A percentile compares a stretch with the other conserved stretches of the same genome.
Evolutionary conservation across 1,140 invertebrate genomes (phyloP).

Genomic region (Neodiprion pinetum): DNA sequence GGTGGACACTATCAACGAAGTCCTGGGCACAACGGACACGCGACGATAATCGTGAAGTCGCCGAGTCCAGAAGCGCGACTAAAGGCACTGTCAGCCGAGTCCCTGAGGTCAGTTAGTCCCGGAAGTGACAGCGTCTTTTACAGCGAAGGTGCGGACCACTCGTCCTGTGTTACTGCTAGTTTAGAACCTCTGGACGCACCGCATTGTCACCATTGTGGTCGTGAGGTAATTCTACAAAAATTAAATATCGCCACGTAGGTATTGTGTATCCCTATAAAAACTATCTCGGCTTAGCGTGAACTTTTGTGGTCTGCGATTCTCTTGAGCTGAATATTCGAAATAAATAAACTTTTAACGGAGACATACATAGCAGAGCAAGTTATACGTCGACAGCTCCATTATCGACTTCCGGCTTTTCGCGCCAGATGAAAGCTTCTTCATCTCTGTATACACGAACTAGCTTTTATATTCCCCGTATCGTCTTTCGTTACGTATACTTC

Average conservation of each 20-base stretch:
- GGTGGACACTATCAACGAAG: constrained; percentile 51
- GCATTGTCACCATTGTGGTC: constrained; percentile 81
- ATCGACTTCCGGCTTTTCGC: constrained; percentile 1
- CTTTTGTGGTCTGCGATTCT: too few relatives aligned
- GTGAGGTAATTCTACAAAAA: constrained; percentile 65
- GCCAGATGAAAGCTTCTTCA: not conserved
- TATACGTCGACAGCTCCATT: not conserved
- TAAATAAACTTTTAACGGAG: not conserved
- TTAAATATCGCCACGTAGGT: constrained; percentile 2
- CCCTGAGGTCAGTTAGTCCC: constrained; percentile 81
- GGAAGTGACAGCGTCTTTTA: constrained; percentile 90
- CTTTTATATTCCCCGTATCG: not conserved
- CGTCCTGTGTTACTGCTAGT: constrained; percentile 26
- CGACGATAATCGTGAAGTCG: constrained; percentile 52
- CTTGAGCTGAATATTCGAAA: not conserved
- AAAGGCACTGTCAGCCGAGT: constrained; percentile 86
- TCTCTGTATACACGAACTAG: not conserved
- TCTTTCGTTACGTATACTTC: not conserved
- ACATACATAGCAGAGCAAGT: not conserved
- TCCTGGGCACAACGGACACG: constrained; percentile 51
- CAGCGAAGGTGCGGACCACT: constrained; percentile 73
- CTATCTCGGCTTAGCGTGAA: not conserved
- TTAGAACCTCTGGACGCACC: constrained; percentile 45
- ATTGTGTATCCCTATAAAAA: not conserved
- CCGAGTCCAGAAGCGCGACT: constrained; percentile 64